Percentiles rank a stretch among this genome's conserved stretches.
Conservation (phyloP, 1,140 invertebrate species). For the Saccostrea echinata region DNA sequence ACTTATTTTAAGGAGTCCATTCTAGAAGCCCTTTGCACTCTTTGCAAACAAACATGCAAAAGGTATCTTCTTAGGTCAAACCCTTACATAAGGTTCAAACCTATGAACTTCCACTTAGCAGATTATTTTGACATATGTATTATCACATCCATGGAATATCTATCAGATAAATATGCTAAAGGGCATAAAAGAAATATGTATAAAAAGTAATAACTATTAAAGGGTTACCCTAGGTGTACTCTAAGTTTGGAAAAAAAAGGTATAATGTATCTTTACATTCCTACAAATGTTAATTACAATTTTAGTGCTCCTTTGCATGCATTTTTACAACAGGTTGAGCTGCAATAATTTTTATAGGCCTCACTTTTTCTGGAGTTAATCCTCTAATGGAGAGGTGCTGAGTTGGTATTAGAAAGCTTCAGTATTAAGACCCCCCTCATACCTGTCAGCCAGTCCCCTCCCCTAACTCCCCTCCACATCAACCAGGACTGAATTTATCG, state of each 20-base stretch:
- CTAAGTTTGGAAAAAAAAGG: neutral
- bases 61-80: neutral
- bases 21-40: too few species aligned
- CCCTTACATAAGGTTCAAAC: neutral
- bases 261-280: neutral
- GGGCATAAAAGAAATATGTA: too few species aligned
- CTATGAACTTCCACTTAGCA: neutral
- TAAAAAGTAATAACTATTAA: neutral
- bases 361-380: conserved; percentile 5
- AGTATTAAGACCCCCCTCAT: conserved; percentile 19
- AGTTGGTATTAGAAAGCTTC: conserved; percentile 5
- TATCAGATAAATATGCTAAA: neutral
- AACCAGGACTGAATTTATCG: neutral
- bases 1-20: too few species aligned
- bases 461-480: conserved; percentile 28
- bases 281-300: neutral
- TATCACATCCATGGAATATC: neutral
- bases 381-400: conserved; percentile 15
- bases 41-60: too few species aligned
- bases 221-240: neutral
- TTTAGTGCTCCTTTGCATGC: conserved; percentile 20
- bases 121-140: neutral
- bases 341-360: conserved; percentile 1
- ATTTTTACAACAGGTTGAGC: conserved; percentile 16
- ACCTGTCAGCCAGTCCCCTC: neutral